Evolutionary conservation across 2,113 vertebrate genomes (phyloP).

Genomic region (Myxocyprinus asiaticus): DNA sequence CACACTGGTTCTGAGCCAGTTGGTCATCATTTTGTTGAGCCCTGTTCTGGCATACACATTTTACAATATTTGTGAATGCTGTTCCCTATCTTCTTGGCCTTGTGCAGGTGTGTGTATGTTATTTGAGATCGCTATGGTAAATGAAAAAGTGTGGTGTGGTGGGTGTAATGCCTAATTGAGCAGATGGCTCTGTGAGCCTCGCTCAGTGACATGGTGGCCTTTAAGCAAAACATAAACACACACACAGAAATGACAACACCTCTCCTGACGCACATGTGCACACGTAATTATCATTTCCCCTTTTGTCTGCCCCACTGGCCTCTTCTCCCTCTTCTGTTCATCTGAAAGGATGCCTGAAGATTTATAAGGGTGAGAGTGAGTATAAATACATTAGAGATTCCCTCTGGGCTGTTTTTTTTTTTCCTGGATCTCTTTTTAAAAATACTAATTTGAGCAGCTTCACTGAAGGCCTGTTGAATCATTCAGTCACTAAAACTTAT

Average conservation of each 20-base stretch:
- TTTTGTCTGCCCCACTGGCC: slow-evolving; percentile 36
- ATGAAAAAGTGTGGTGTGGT: slow-evolving; percentile 70
- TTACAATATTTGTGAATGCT: neutral
- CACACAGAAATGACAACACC: neutral
- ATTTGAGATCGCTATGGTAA: slow-evolving; percentile 59
- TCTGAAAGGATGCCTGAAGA: slow-evolving; percentile 11
- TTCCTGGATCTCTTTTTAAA: neutral
- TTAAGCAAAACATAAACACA: slow-evolving; percentile 55
- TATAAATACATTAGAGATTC: neutral
- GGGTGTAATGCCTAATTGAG: slow-evolving; percentile 74
- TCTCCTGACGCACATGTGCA: neutral
- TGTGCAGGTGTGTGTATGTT: slow-evolving; percentile 40
- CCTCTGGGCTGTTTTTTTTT: neutral
- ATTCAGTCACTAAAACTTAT: neutral
- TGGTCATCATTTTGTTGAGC: no score
- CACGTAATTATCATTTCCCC: slow-evolving; percentile 17
- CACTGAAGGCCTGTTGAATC: neutral
- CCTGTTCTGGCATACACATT: no score
- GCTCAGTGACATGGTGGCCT: slow-evolving; percentile 64
- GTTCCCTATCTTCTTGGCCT: slow-evolving; percentile 35
- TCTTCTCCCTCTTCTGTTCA: slow-evolving; percentile 33
- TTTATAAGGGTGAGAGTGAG: neutral
- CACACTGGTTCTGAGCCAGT: no score
- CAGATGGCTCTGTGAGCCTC: slow-evolving; percentile 74
- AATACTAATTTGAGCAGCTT: neutral